Conservation (phyloP, 2,797 vertebrate genomes). For the Paedocypris micromegethes region DNA sequence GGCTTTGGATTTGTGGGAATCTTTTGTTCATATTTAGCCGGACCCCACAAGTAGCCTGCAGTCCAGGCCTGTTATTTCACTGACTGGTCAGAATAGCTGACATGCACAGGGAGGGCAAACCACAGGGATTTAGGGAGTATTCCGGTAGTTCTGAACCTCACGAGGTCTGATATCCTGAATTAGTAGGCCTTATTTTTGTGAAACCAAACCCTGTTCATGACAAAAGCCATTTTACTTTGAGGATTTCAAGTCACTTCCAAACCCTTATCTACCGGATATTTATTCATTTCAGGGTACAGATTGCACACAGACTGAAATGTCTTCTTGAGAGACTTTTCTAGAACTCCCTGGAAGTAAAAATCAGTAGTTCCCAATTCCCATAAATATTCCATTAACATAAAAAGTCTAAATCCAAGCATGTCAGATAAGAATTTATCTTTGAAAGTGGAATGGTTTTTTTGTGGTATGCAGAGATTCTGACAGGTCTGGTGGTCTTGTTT, state of each 20-base stretch:
- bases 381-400: conserved; percentile 4
- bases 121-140: conserved; percentile 24
- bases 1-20: conserved; percentile 27
- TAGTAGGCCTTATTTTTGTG: conserved; percentile 44
- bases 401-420: neutral
- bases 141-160: conserved; percentile 13
- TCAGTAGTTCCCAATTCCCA: neutral
- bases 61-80: conserved; percentile 29
- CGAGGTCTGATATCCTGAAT: conserved; percentile 48
- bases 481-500: conserved; percentile 13
- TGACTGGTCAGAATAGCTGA: conserved; percentile 23
- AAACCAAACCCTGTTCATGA: no score
- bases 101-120: conserved; percentile 15
- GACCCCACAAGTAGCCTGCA: conserved; percentile 38
- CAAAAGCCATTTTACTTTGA: neutral
- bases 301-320: neutral
- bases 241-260: no score
- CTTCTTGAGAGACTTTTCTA: neutral
- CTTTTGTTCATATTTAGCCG: conserved; percentile 34
- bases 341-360: neutral
- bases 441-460: neutral
- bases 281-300: neutral
- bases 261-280: no score
- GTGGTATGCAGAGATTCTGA: conserved; percentile 1
- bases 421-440: no score